Base-by-base conservation (phyloP, 2,888 invertebrate species). In the Eilema sororculum region DNA sequence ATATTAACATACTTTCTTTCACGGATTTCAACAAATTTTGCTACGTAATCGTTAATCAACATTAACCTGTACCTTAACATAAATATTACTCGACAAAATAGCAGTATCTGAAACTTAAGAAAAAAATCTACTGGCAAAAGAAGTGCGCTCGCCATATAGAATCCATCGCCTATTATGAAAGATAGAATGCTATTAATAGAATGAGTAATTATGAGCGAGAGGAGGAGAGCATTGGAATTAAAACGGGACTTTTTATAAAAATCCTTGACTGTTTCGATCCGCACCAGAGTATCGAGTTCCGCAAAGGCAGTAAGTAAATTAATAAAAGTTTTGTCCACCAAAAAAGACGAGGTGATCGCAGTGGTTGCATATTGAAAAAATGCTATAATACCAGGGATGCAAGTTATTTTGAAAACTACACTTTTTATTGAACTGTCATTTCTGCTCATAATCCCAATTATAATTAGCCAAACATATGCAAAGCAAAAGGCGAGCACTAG, bases 81-180 rank as follows among this genome's bases (percentile, higher is more conserved):
- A 22, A 73, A 73, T 37, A 91, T 86, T 73, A 85, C 77, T 67
- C 87, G 80, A 69, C 86, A 89, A 73, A 92, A 89, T 3, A 82
- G 64, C 9, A 86, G 65, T 61, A 90, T 83, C 81, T 91, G 89
- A 0, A 91, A 74, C 71, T 89, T 84, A 73, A 90, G 89, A 62
- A 86, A 76, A 62, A 86, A 78, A 28, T 30, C 52, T 67, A 4
- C 78, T 66, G 0, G 65, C 13, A 56, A 10, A 20, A 33, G 20
- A 56, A 86, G n/a, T 0, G 84, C 0, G 59, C 74, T 75, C 10
- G 71, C 72, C 2, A 79, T 33, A 5, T 61, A 70, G 0, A 78
- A 59, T 22, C 46, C 37, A 0, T 75, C 58, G 20, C 78, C 78
- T 9, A 83, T 82, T 0, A 78, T 64, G 5, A 84, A 69, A 68